Evolutionary conservation across 2,797 vertebrate species (phyloP), one percentile per base, ranked within the genome.

Genomic region (Okamejei kenojei): DNA sequence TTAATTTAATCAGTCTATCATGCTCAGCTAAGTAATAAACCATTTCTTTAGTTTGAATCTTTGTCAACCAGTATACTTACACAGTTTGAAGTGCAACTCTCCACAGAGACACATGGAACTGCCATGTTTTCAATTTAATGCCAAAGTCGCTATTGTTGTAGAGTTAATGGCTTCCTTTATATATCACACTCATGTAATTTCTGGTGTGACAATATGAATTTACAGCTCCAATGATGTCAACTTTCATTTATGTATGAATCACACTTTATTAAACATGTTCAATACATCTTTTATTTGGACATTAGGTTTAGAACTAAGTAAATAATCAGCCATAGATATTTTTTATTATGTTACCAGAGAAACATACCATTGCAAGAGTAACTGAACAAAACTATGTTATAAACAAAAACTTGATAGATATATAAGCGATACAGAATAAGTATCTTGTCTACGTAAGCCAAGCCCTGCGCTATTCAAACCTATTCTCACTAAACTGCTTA

Each of bases 1-100:
- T 92, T 58, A 38, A 92, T 92, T 92, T 92, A 92, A 92, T 92
- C 90, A 92, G 73, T 76, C 45, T 71, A 92, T 76, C 90, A 45
- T 92, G 73, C 71, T n/a, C 45, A 92, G 90, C 71, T 74, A 92
- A 76, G 35, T 74, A 71, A 23, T 76, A 92, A 26, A 92, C 23
- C 61, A 88, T 38, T 71, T 92, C 71, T 71, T 91, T 91, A 91
- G 68, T 91, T 74, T 91, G 90, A 91, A 91, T 91, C 68, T 91
- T 91, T 74, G 90, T 54, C 90, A 91, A 74, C 73, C 73, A 54
- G 13, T 76, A 21, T 54, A 92, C 23, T 54, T 29, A 76, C 45
- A 76, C 90, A 92, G 71, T 92, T 35, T 15, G 84, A 88, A 68
- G 71, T 23, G 54, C 68, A 63, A 74, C 38, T 74, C 23, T 15